Evolutionary conservation across 2,797 vertebrate species (phyloP).

Genomic region (Eupleurogrammus muticus): DNA sequence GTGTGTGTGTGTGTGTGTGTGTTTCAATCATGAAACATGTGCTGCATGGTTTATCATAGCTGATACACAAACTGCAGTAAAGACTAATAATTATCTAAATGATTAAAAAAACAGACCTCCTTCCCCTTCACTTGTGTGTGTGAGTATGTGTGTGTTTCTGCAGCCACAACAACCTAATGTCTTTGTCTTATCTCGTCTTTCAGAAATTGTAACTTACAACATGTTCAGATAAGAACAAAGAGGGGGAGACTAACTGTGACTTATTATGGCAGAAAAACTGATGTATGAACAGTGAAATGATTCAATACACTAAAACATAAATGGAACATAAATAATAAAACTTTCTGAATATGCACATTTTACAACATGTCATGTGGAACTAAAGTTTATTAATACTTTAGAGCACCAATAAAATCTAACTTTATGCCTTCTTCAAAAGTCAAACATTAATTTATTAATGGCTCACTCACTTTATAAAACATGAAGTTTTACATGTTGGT

Average conservation of each 20-base stretch:
- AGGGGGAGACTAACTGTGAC: background rate
- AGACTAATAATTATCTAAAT: too few relatives aligned
- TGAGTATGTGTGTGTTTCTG: background rate
- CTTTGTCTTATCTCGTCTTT: slow-evolving; percentile 2
- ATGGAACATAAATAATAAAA: background rate
- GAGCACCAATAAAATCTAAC: background rate
- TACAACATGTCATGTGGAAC: background rate
- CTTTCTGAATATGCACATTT: background rate
- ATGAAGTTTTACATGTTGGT: background rate
- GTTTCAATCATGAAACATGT: too few relatives aligned
- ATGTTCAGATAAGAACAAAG: slow-evolving; percentile 14
- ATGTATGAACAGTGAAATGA: background rate
- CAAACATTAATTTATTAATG: too few relatives aligned
- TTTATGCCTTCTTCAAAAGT: too few relatives aligned
- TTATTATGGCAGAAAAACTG: too few relatives aligned
- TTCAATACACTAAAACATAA: background rate
- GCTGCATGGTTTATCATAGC: too few relatives aligned
- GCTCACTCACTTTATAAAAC: background rate
- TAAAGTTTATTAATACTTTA: background rate
- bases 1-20: too few relatives aligned
- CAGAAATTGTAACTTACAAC: background rate
- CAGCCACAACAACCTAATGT: background rate
- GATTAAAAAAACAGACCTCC: too few relatives aligned
- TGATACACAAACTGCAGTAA: too few relatives aligned
- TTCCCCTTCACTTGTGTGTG: too few relatives aligned